Base-by-base conservation (phyloP, 2,888 invertebrate species). In the Cephus pygmeus region DNA sequence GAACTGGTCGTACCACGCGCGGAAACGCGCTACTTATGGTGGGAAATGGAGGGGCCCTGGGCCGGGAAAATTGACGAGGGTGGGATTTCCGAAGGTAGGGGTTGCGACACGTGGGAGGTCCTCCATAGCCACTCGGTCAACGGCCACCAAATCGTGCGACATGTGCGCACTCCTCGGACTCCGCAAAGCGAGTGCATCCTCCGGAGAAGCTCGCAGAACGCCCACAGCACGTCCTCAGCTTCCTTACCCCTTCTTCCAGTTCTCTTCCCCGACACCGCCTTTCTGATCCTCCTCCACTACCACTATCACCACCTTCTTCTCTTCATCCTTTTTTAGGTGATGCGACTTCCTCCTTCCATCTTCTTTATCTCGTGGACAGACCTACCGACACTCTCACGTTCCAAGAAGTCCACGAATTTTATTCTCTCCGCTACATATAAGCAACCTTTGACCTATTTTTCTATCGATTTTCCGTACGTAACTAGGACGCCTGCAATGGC, bases 211-310 rank as follows among this genome's bases (percentile, higher is more conserved):
- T 31, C 34, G 69, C 77, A 33, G 35, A 74, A 91, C 92, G 92
- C 93, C 92, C 92, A 89, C 91, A 91, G 87, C 83, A 88, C 92
- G 92, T 92, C 93, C 93, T 93, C 92, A 92, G 92, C 93, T 92
- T 92, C 92, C 92, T 92, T 92, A 90, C 87, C 83, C 86, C 89
- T 91, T 91, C 92, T 91, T 90, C 89, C 90, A 91, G 90, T 92
- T 91, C 92, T 91, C 91, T 90, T 90, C 91, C 92, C 33, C 31
- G 33, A 92, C 91, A 78, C 91, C 87, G 76, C 76, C 31, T 34
- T 68, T 56, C 56, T 23, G 69, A 34, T 34, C 33, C 75, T 71
- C 69, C 75, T 56, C 40, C 68, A 33, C 79, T 75, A 71, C 56
- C 78, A 73, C 77, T 73, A 77, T 79, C 78, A 69, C 75, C 56